These are phyloP conservation scores for Spodoptera picta DNA, from an alignment of 2,888 invertebrate species.

Conservation along the genomic window DNA sequence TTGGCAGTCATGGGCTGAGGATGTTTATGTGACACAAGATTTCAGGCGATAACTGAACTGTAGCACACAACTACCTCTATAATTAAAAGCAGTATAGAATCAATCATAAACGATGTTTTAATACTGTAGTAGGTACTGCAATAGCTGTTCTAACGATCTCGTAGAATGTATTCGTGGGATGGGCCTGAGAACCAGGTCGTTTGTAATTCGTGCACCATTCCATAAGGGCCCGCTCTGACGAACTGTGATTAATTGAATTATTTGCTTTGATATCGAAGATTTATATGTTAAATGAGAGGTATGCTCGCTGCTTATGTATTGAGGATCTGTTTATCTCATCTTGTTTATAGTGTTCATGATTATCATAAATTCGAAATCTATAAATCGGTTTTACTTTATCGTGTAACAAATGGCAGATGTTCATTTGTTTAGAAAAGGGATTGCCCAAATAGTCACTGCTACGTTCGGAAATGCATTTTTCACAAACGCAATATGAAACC, in stretches of 20 bases:
- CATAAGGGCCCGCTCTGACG: conserved; percentile 18
- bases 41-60: background rate
- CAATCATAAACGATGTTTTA: conserved; percentile 45
- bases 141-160: conserved; percentile 38
- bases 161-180: conserved; percentile 69
- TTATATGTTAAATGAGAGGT: background rate
- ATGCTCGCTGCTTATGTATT: too few species aligned
- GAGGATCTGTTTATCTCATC: too few species aligned
- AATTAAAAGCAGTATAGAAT: conserved; percentile 21
- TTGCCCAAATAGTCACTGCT: too few species aligned
- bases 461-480: too few species aligned
- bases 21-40: background rate
- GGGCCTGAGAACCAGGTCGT: conserved; percentile 68
- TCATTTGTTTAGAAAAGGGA: too few species aligned
- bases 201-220: conserved; percentile 46
- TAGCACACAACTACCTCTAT: conserved; percentile 5
- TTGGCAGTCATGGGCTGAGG: too few species aligned
- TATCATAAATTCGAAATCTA: too few species aligned
- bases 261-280: conserved; percentile 1
- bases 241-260: conserved; percentile 7
- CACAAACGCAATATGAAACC: too few species aligned
- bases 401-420: too few species aligned
- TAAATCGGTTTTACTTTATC: too few species aligned
- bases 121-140: conserved; percentile 37
- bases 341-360: too few species aligned